Conservation (phyloP, 2,797 vertebrate species). For the Dallia pectoralis region DNA sequence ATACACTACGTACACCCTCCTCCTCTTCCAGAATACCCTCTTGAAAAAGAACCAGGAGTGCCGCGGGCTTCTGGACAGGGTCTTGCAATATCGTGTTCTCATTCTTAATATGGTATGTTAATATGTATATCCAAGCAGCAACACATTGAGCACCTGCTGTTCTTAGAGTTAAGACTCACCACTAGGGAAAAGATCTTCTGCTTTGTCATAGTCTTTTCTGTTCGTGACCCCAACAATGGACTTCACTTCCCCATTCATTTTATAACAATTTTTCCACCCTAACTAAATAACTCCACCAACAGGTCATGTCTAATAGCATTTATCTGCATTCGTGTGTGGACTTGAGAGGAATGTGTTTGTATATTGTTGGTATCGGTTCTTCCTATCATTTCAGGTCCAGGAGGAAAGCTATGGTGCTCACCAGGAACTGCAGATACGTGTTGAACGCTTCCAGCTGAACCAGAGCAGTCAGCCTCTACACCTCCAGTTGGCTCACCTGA, state of each 20-base stretch:
- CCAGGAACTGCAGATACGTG: constrained; percentile 64
- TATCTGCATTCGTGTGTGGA: no score
- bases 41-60: constrained; percentile 51
- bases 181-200: no score
- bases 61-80: constrained; percentile 54
- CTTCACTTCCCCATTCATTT: no score
- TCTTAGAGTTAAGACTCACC: no score
- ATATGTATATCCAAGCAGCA: constrained; percentile 71
- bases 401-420: constrained; percentile 67
- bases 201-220: no score
- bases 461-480: constrained; percentile 56
- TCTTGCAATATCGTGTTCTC: constrained; percentile 58
- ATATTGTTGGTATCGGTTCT: background rate
- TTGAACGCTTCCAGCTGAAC: constrained; percentile 48
- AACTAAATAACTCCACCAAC: no score
- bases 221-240: no score
- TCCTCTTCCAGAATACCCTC: constrained; percentile 66
- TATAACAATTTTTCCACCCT: no score
- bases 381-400: constrained; percentile 67
- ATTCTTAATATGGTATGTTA: constrained; percentile 72
- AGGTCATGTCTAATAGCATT: background rate
- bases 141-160: no score
- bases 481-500: constrained; percentile 49
- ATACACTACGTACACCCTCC: constrained; percentile 60
- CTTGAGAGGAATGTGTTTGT: no score